Base-by-base conservation (phyloP, 2,888 invertebrate genomes). In the Heliconius aoede region DNA sequence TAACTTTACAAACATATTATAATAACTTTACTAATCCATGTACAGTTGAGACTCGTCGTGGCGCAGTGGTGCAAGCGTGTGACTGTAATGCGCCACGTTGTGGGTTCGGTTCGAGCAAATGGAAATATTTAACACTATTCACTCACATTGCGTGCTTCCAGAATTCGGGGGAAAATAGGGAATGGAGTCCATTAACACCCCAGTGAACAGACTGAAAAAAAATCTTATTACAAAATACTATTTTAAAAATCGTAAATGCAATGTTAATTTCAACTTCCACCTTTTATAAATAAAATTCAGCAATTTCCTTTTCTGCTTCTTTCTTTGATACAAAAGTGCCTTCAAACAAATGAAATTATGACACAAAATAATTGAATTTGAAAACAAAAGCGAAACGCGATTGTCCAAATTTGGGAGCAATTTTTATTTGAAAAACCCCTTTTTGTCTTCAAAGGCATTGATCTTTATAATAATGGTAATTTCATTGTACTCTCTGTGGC, bases 391-490 rank as follows among this genome's bases (percentile, higher is more conserved):
- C 21, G n/a, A n/a, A 55, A n/a, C 69, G 69, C 51, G 69, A 69
- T 69, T 55, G 55, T 32, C 30, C 30, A 51, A 67, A 74, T 67
- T 74, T 58, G 28, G 76, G 21, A 78, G 40, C 55, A 55, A 68
- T 46, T 73, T 79, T 79, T 76, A 74, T 74, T 60, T 65, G 46
- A 60, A 61, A 68, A 55, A 69, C 28, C 69, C 55, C 15, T 55
- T 69, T 36, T 69, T 65, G 65, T 40, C 55, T 69, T 55, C 51
- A 69, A 69, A 77, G 75, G 72, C 62, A 79, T 78, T 79, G 79
- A 78, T 75, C 73, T 71, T 76, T 77, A 78, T 75, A 80, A 76
- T 77, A 79, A 78, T 73, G 74, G 80, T 46, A 76, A 78, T 80
- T 78, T 81, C 78, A 81, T 81, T 80, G 74, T 78, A 80, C 80